Evolutionary conservation across 1,140 invertebrate genomes (phyloP).

Genomic region (Zaprionus ghesquierei): DNA sequence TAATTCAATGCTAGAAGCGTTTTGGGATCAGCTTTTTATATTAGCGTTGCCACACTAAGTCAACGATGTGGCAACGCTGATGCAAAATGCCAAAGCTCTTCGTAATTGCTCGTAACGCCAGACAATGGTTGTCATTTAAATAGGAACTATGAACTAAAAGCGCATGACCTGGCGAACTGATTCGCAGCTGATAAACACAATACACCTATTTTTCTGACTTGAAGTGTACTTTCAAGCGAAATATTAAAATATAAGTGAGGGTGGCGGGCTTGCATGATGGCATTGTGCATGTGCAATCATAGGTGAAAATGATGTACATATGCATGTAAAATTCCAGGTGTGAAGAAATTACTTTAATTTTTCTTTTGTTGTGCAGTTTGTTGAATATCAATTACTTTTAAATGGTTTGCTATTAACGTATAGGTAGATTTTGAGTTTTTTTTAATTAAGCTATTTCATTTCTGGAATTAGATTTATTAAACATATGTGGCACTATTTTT

Average conservation of each 20-base stretch:
- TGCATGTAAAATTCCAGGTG: constrained; percentile 2
- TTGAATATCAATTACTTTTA: constrained; percentile 29
- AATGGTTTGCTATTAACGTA: not conserved
- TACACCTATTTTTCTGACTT: constrained; percentile 28
- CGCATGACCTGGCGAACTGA: constrained; percentile 7
- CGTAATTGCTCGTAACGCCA: constrained; percentile 9
- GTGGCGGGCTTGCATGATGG: not conserved
- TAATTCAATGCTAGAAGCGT: constrained; percentile 19
- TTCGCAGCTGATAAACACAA: constrained; percentile 26
- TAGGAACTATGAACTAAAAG: constrained; percentile 12
- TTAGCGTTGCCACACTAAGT: constrained; percentile 6
- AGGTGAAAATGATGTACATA: not conserved
- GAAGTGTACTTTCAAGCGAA: not conserved
- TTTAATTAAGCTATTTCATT: not conserved
- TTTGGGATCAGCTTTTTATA: constrained; percentile 44
- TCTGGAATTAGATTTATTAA: constrained; percentile 41
- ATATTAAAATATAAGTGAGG: not conserved
- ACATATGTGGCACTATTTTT: constrained; percentile 56
- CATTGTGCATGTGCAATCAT: constrained; percentile 2
- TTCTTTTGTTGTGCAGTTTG: not conserved
- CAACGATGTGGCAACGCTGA: constrained; percentile 16
- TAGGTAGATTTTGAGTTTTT: constrained; percentile 1
- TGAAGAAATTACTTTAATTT: not conserved
- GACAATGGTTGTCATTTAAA: constrained; percentile 16
- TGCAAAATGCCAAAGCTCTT: constrained; percentile 23